Evolutionary conservation across 2,113 vertebrate species (phyloP).

Genomic region (Anguilla japonica): DNA sequence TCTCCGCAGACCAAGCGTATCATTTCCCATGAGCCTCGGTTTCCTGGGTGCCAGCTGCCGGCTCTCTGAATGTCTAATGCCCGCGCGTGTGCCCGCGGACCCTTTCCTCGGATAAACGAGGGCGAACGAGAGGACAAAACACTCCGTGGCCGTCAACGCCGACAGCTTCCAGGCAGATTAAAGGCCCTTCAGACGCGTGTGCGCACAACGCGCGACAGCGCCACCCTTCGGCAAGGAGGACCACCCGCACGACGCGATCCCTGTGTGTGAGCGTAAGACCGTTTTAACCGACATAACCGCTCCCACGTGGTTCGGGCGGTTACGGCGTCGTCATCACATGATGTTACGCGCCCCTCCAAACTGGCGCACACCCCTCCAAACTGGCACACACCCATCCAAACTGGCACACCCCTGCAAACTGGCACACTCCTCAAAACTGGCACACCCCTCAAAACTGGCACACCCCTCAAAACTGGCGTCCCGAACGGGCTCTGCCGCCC

Average conservation of each 20-base stretch:
- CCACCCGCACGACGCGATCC: not conserved
- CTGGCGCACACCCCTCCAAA: too few species aligned
- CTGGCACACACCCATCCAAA: too few species aligned
- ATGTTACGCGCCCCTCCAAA: too few species aligned
- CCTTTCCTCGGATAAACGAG: not conserved
- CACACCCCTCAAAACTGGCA: too few species aligned
- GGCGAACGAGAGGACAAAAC: not conserved
- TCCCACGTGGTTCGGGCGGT: too few species aligned
- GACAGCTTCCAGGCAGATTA: not conserved
- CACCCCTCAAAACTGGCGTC: not conserved
- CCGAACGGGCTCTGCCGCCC: not conserved
- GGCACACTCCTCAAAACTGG: too few species aligned
- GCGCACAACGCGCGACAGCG: not conserved
- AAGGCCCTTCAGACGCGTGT: not conserved
- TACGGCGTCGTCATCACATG: too few species aligned
- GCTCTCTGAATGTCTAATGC: not conserved
- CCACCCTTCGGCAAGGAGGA: not conserved
- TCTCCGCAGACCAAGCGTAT: not conserved
- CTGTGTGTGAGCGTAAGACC: too few species aligned
- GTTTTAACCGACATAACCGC: too few species aligned
- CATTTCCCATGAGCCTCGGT: not conserved
- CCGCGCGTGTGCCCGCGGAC: not conserved
- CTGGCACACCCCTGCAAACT: too few species aligned
- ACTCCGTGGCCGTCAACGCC: not conserved
- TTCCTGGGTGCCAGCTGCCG: not conserved